phyloP scores from a whole-genome alignment of 2,888 invertebrate species.

The Agrochola lychnidis region DNA sequence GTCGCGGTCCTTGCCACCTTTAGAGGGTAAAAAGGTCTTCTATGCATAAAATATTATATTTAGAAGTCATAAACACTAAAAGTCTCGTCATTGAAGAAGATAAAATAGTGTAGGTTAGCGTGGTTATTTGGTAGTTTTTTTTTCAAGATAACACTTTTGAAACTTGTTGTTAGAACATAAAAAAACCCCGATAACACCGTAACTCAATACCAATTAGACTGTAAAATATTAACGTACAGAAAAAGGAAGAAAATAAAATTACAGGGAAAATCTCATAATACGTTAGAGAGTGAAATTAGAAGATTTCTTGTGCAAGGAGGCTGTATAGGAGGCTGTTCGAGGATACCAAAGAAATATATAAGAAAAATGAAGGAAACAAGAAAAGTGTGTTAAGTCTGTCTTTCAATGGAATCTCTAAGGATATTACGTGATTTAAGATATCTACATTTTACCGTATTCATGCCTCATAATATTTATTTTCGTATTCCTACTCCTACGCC shows the following conservation, averaged over 20 bases:
- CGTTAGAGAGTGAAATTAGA: not conserved
- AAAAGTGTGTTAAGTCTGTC: conserved; percentile 42
- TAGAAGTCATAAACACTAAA: not conserved
- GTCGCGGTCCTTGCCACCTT: not conserved
- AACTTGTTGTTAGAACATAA: not conserved
- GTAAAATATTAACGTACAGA: not conserved
- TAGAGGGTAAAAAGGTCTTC: not conserved
- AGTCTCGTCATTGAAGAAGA: not conserved
- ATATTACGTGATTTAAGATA: conserved; percentile 4
- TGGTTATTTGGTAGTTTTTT: too few relatives aligned
- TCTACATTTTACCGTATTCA: not conserved
- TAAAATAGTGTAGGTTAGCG: not conserved
- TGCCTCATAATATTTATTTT: not conserved
- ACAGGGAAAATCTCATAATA: not conserved
- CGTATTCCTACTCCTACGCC: not conserved
- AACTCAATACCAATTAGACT: not conserved
- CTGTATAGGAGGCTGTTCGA: not conserved
- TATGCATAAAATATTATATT: conserved; percentile 1
- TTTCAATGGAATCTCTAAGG: conserved; percentile 32
- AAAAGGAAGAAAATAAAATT: not conserved
- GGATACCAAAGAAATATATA: conserved; percentile 26
- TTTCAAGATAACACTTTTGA: not conserved
- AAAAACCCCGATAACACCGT: not conserved
- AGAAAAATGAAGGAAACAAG: conserved; percentile 26
- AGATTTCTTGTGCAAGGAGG: not conserved